A percentile compares a stretch with the other conserved stretches of the same genome.
Evolutionary conservation across 2,113 vertebrate species (phyloP).

Genomic region (Heterotis niloticus): DNA sequence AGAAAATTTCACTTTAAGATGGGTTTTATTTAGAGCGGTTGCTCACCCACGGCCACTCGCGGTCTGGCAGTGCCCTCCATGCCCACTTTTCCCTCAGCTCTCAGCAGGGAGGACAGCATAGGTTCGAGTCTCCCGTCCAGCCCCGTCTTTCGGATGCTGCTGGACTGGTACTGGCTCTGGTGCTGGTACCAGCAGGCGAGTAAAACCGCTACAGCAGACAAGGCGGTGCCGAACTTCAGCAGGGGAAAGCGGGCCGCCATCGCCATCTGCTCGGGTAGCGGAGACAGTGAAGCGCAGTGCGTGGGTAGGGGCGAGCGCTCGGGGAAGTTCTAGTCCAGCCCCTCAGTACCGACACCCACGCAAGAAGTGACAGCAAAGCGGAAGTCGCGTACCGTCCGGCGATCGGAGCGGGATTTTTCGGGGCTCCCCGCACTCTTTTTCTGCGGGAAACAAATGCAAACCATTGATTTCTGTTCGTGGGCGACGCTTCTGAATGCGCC

Average conservation of each 20-base stretch:
- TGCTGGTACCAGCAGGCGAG: constrained; percentile 62
- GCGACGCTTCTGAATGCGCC: too few relatives aligned
- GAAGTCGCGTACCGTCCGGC: constrained; percentile 2
- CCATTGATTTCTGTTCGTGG: too few relatives aligned
- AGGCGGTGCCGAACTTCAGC: constrained; percentile 58
- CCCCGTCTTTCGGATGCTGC: constrained; percentile 32
- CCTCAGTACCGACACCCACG: background rate
- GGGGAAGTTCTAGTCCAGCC: too few relatives aligned
- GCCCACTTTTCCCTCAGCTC: constrained; percentile 68
- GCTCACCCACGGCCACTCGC: constrained; percentile 66
- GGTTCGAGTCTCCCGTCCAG: constrained; percentile 64
- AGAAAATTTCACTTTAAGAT: too few relatives aligned
- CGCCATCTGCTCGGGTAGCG: constrained; percentile 44
- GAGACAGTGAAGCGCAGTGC: too few relatives aligned
- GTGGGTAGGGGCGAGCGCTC: too few relatives aligned
- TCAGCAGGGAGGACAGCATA: constrained; percentile 68
- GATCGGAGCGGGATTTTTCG: too few relatives aligned
- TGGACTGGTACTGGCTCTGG: constrained; percentile 8
- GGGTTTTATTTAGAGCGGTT: background rate
- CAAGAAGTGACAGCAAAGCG: constrained; percentile 31
- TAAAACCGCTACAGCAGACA: constrained; percentile 60
- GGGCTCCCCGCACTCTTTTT: too few relatives aligned
- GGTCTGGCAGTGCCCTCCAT: constrained; percentile 55
- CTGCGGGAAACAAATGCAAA: too few relatives aligned
- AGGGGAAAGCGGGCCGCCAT: constrained; percentile 39